Conservation (phyloP, 2,797 vertebrate genomes). For the Myotis pilosus region DNA sequence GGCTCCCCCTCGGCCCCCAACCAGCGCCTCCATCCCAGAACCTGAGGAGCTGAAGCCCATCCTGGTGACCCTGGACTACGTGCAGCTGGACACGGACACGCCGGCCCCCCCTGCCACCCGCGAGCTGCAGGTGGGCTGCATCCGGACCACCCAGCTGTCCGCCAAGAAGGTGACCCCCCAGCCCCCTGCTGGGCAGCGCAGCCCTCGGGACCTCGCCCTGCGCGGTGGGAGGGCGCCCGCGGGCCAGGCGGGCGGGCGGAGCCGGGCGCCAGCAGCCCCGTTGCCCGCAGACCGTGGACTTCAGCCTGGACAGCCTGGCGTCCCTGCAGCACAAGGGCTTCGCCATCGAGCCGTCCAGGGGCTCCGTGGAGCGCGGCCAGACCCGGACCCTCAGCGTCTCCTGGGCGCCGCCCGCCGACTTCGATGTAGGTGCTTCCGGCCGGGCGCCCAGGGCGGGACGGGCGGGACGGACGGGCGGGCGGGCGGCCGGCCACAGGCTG, state of each 20-base stretch:
- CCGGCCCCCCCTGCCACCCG: conserved; percentile 81
- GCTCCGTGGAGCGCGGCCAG: conserved; percentile 85
- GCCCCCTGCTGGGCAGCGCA: background rate
- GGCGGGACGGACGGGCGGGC: too few species aligned
- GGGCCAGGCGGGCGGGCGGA: background rate
- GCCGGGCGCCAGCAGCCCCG: fast-evolving
- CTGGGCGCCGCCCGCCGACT: conserved; percentile 88
- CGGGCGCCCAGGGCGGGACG: background rate
- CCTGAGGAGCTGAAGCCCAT: conserved; percentile 77
- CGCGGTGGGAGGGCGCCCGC: background rate
- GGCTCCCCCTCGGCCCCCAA: background rate
- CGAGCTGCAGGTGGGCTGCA: conserved; percentile 90
- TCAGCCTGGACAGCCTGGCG: conserved; percentile 82
- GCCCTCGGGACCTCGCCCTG: too few species aligned
- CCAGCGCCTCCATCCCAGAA: conserved; percentile 61
- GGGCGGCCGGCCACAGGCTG: fast-evolving
- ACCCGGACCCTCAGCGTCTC: conserved; percentile 85
- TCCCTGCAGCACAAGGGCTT: conserved; percentile 89
- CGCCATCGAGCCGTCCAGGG: conserved; percentile 84
- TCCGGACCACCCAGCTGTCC: conserved; percentile 81
- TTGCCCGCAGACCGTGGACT: conserved; percentile 85
- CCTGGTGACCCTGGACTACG: conserved; percentile 86
- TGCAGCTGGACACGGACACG: conserved; percentile 63
- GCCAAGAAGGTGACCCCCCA: conserved; percentile 87
- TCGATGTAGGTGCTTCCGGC: conserved; percentile 81